These are phyloP conservation scores for Pterobdella sp. DNA, from an alignment of 2,888 invertebrate species.

Conservation along the genomic window DNA sequence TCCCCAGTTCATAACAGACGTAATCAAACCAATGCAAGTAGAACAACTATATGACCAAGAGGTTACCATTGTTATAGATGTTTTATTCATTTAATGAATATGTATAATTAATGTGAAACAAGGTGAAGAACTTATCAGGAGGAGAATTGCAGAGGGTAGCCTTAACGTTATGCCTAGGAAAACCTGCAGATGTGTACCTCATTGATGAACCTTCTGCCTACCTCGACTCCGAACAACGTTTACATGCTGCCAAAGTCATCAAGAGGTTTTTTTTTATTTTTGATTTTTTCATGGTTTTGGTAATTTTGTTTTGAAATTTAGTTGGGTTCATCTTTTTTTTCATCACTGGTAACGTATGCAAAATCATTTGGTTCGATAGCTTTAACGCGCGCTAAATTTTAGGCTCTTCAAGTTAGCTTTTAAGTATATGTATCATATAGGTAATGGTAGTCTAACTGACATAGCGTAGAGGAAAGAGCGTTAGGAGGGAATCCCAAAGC, in stretches of 20 bases:
- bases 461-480: no score
- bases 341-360: not conserved
- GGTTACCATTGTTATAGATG: constrained; percentile 53
- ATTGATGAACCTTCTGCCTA: constrained; percentile 99
- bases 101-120: no score
- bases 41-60: constrained; percentile 96
- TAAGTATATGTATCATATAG: no score
- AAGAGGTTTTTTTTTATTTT: constrained; percentile 78
- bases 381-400: no score
- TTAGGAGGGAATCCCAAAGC: no score
- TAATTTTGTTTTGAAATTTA: not conserved
- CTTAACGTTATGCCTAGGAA: constrained; percentile 86
- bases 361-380: not conserved
- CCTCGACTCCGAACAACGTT: constrained; percentile 97
- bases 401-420: no score
- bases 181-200: constrained; percentile 95
- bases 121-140: constrained; percentile 85
- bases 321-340: not conserved
- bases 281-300: not conserved
- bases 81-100: not conserved
- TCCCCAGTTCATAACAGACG: constrained; percentile 94
- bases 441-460: no score
- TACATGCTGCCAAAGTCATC: constrained; percentile 97
- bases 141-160: constrained; percentile 98
- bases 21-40: constrained; percentile 94